Evolutionary conservation across 2,797 vertebrate species (phyloP), one percentile per base, ranked within the genome.

Genomic region (Poecilia velifera): DNA sequence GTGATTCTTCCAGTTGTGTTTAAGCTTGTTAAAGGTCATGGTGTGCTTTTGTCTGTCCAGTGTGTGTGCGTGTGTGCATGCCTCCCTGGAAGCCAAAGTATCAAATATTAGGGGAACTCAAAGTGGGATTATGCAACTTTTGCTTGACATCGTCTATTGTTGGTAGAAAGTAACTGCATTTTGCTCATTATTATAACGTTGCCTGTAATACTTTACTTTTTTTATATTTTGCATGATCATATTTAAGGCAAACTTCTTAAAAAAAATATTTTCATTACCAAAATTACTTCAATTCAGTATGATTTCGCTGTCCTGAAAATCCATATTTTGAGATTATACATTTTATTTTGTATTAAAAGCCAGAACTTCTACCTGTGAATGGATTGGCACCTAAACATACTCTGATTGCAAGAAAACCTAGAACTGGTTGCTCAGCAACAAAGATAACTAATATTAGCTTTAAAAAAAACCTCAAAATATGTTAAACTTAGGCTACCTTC

Each of bases 31-130:
- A 73, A 90, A 90, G 86, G 86, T 93, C 90, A 91, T 89, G 80
- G 84, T 89, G 85, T 92, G 90, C 93, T 93, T 92, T 93, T 93
- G 88, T 92, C 88, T 92, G 81, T 89, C 85, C 87, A 85, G 86
- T 84, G 76, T 71, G 55, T 47, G 74, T 64, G 75, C 16, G 70
- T 73, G 83, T 90, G 80, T 84, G 78, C 84, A 89, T 87, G 88
- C 84, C 76, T 91, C 72, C 83, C 79, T 82, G 87, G 88, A 91
- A 91, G 84, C 88, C 90, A 91, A 84, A 84, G 73, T 87, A 86
- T 82, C 80, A 49, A 88, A 82, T 71, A 82, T 84, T 80, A 55
- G 80, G 83, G 72, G 82, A 47, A 86, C 80, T 80, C 76, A 77
- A 83, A 76, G 82, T 57, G 31, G 90, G 88, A 88, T 84, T 86